Percentiles rank a stretch among this genome's conserved stretches.
Conservation (phyloP, 1,140 invertebrate genomes). For the Achatina immaculata region DNA sequence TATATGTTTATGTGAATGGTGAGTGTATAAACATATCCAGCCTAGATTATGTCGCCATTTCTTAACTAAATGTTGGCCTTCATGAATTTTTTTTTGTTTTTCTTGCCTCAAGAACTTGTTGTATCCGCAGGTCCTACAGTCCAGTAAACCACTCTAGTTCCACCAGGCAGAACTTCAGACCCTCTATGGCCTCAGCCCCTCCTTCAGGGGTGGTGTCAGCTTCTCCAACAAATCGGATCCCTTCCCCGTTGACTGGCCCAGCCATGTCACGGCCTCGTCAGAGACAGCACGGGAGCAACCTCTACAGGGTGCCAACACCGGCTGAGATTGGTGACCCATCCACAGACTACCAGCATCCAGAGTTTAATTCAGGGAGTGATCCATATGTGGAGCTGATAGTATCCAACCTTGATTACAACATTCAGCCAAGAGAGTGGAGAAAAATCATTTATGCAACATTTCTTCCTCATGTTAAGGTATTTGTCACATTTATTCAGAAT, state of each 20-base stretch:
- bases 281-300: conserved; percentile 28
- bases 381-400: conserved; percentile 78
- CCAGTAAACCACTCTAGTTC: not conserved
- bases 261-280: not conserved
- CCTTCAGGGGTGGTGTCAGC: not conserved
- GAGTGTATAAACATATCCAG: no score
- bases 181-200: conserved; percentile 7
- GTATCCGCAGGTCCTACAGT: conserved; percentile 20
- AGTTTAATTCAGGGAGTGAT: conserved; percentile 16
- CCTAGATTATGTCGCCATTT: no score
- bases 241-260: conserved; percentile 2
- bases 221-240: conserved; percentile 5
- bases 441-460: conserved; percentile 78
- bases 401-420: conserved; percentile 83
- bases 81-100: no score
- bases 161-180: conserved; percentile 9
- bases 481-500: conserved; percentile 14
- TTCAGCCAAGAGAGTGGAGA: conserved; percentile 80
- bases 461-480: conserved; percentile 80
- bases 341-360: conserved; percentile 26
- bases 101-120: no score
- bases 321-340: conserved; percentile 27
- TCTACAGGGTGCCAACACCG: conserved; percentile 36
- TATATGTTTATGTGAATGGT: no score
- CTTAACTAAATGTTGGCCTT: no score